A percentile compares a stretch with the other conserved stretches of the same genome.
Evolutionary conservation across 2,797 vertebrate species (phyloP).

Genomic region (Margarornis squamiger): DNA sequence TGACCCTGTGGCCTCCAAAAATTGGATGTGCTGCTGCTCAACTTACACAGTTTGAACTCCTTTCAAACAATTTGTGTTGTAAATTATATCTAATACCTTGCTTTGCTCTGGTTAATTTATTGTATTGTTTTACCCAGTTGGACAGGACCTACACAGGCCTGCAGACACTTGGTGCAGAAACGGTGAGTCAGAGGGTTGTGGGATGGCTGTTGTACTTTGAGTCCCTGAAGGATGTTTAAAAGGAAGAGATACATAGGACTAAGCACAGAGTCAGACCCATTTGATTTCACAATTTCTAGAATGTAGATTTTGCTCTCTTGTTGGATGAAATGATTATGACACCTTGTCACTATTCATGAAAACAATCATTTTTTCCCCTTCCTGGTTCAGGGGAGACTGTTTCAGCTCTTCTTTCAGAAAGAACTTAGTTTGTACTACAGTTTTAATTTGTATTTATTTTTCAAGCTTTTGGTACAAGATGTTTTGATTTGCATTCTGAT

Average conservation of each 20-base stretch:
- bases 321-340: background rate
- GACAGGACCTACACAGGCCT: conserved; percentile 98
- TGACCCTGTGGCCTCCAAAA: background rate
- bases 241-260: background rate
- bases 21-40: background rate
- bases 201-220: background rate
- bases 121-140: conserved; percentile 79
- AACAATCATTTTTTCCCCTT: background rate
- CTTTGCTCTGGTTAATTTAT: background rate
- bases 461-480: background rate
- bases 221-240: background rate
- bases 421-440: background rate
- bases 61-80: background rate
- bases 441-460: background rate
- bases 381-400: background rate
- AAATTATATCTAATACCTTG: background rate
- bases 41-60: background rate
- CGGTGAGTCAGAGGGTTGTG: conserved; percentile 73
- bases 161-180: conserved; percentile 97
- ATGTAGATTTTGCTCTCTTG: background rate
- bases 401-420: background rate
- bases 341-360: background rate
- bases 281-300: background rate
- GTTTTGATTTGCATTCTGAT: background rate
- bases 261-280: background rate